Conservation (phyloP, 2,797 vertebrate species). For the Limnodromus scolopaceus region DNA sequence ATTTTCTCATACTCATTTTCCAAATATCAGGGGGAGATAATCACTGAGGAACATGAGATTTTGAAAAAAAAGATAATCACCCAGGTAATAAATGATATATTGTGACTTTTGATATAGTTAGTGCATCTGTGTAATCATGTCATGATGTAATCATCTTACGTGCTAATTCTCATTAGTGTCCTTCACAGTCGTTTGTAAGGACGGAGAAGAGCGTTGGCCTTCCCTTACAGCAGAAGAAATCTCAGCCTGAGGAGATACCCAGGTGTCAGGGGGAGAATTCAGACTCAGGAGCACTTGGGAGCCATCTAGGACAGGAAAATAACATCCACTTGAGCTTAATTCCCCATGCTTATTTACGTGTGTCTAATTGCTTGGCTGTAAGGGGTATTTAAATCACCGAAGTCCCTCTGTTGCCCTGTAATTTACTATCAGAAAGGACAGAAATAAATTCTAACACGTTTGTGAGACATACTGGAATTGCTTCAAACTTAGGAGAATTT, state of each 20-base stretch:
- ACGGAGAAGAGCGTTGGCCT: not conserved
- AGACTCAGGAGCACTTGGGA: not conserved
- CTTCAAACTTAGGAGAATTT: not conserved
- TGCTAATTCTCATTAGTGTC: not conserved
- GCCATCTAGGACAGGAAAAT: not conserved
- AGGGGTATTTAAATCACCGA: not conserved
- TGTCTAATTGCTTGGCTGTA: not conserved
- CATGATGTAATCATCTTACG: not conserved
- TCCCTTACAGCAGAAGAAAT: not conserved
- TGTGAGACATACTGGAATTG: not conserved
- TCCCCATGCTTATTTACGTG: not conserved
- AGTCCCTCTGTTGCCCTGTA: not conserved
- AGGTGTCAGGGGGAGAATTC: not conserved
- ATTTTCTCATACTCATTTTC: not conserved
- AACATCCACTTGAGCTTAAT: not conserved
- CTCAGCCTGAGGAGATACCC: not conserved
- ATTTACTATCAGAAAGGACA: not conserved
- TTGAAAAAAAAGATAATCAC: not conserved
- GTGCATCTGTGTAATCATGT: not conserved
- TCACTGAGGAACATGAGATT: not conserved
- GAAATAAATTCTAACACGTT: not conserved
- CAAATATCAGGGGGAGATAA: not conserved
- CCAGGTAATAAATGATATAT: not conserved
- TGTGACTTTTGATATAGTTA: not conserved
- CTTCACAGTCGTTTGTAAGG: not conserved